A percentile compares a stretch with the other conserved stretches of the same genome.
Conservation (phyloP, 2,888 invertebrate genomes). For the Epirrhoe alternata region DNA sequence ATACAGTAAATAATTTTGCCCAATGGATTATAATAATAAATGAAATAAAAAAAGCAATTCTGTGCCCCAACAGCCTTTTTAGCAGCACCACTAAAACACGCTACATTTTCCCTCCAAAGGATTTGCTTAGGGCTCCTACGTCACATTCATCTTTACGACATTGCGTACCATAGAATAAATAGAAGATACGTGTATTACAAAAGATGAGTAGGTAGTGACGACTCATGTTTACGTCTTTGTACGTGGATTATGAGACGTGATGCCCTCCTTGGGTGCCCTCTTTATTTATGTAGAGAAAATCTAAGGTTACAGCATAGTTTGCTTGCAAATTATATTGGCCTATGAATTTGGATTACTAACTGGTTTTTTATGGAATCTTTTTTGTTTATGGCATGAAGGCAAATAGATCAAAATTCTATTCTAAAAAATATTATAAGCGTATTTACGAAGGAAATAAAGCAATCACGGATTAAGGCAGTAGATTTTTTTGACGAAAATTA, state of each 20-base stretch:
- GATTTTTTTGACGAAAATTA: not conserved
- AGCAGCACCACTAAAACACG: constrained; percentile 49
- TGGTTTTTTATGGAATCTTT: not conserved
- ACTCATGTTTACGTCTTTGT: constrained; percentile 79
- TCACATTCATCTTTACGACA: constrained; percentile 75
- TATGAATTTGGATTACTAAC: constrained; percentile 62
- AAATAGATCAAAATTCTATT: not conserved
- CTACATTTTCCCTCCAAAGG: constrained; percentile 45
- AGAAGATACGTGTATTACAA: constrained; percentile 62
- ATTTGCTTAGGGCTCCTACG: constrained; percentile 56
- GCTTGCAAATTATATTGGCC: constrained; percentile 75
- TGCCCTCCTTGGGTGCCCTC: constrained; percentile 61
- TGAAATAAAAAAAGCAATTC: not conserved
- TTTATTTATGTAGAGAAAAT: constrained; percentile 61
- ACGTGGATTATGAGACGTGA: constrained; percentile 80
- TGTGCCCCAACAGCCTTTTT: constrained; percentile 31
- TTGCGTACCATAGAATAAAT: constrained; percentile 46
- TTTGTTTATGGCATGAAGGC: not conserved
- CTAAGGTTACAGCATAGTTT: constrained; percentile 65
- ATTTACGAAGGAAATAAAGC: no score
- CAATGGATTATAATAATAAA: not conserved
- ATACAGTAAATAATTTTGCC: not conserved
- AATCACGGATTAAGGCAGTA: not conserved
- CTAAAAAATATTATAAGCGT: no score
- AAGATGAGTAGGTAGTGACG: constrained; percentile 66